Evolutionary conservation across 2,797 vertebrate genomes (phyloP).

Genomic region (Enteromius argenteus): DNA sequence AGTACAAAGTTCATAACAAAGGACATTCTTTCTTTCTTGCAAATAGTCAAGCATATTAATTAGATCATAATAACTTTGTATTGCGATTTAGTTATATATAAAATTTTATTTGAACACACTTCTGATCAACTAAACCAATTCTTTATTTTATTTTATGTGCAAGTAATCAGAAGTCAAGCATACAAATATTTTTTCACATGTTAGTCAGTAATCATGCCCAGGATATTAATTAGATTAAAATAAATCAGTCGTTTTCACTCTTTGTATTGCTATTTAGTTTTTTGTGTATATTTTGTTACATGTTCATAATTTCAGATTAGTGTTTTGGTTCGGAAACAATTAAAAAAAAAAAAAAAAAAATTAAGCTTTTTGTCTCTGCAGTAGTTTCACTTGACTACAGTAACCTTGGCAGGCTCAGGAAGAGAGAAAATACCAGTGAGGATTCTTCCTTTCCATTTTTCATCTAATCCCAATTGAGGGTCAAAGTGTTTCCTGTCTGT

Average conservation of each 20-base stretch:
- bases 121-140: background rate
- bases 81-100: too few relatives aligned
- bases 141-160: background rate
- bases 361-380: background rate
- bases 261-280: background rate
- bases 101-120: background rate
- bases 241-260: background rate
- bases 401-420: conserved; percentile 29
- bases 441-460: conserved; percentile 70
- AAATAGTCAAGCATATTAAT: too few relatives aligned
- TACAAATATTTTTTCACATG: too few relatives aligned
- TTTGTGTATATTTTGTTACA: background rate
- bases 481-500: conserved; percentile 36
- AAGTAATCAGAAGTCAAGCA: background rate
- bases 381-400: conserved; percentile 5
- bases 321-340: background rate
- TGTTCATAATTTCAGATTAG: background rate
- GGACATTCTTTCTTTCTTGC: background rate
- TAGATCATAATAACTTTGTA: too few relatives aligned
- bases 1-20: background rate
- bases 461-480: conserved; percentile 72
- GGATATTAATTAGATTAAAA: background rate
- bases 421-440: conserved; percentile 48
- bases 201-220: background rate
- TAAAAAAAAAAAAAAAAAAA: too few relatives aligned